Conservation (phyloP, 2,888 invertebrate genomes). For the Bhutanitis thaidina region DNA sequence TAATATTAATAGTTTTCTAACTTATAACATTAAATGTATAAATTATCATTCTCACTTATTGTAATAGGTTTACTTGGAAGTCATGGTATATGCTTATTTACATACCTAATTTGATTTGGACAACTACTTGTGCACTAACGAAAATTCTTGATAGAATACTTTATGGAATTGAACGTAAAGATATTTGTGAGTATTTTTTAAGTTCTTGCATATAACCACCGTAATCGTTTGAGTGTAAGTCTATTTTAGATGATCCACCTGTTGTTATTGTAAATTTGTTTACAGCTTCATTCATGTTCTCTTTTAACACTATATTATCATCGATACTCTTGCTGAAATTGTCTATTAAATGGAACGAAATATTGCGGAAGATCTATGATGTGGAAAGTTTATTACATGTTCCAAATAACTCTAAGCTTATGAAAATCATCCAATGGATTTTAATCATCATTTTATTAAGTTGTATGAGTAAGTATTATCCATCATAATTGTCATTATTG, state of each 20-base stretch:
- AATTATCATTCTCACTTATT: too few relatives aligned
- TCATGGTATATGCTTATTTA: constrained; percentile 1
- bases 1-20: too few relatives aligned
- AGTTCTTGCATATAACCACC: too few relatives aligned
- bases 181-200: constrained; percentile 14
- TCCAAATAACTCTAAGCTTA: not conserved
- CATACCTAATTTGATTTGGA: constrained; percentile 8
- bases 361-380: not conserved
- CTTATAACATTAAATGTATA: too few relatives aligned
- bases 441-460: not conserved
- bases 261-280: not conserved
- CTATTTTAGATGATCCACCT: too few relatives aligned
- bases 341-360: constrained; percentile 6
- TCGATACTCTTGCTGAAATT: constrained; percentile 3
- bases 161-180: constrained; percentile 6
- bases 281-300: constrained; percentile 10
- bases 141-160: constrained; percentile 5
- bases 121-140: not conserved
- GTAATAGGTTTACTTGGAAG: constrained; percentile 5
- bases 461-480: not conserved
- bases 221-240: too few relatives aligned
- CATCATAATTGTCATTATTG: too few relatives aligned
- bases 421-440: not conserved
- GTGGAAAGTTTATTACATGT: constrained; percentile 1
- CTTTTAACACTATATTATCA: constrained; percentile 8